Percentiles rank a stretch among this genome's conserved stretches.
These are phyloP conservation scores for Spisula subtruncata DNA, from an alignment of 2,888 invertebrate genomes.

Conservation along the genomic window DNA sequence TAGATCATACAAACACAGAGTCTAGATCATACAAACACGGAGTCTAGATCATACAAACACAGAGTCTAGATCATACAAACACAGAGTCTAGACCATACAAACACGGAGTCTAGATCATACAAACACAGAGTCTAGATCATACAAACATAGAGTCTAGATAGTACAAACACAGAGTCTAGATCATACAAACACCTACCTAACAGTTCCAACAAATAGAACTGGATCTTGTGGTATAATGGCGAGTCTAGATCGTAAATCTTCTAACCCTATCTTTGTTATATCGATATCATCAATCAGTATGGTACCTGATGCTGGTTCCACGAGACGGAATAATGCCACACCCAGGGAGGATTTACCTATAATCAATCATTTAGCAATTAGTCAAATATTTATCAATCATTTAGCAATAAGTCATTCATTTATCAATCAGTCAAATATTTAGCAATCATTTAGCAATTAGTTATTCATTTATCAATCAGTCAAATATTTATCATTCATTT, in stretches of 20 bases:
- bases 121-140: too few relatives aligned
- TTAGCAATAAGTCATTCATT: background rate
- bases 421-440: background rate
- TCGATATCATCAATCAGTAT: conserved; percentile 90
- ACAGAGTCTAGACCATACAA: too few relatives aligned
- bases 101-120: too few relatives aligned
- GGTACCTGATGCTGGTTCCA: conserved; percentile 89
- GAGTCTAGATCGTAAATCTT: conserved; percentile 89
- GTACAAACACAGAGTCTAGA: too few relatives aligned
- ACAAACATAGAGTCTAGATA: too few relatives aligned
- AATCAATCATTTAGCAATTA: conserved; percentile 68
- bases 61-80: too few relatives aligned
- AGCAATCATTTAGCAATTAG: background rate
- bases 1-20: too few relatives aligned
- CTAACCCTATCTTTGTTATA: conserved; percentile 88
- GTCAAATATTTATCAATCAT: background rate
- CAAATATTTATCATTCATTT: too few relatives aligned
- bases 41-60: too few relatives aligned
- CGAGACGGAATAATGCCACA: conserved; percentile 90
- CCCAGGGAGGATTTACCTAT: conserved; percentile 88
- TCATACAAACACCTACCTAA: conserved; percentile 87
- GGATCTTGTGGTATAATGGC: conserved; percentile 90
- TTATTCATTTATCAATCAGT: too few relatives aligned
- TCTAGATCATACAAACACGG: too few relatives aligned
- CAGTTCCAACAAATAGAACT: conserved; percentile 90